Base-by-base conservation (phyloP, 2,888 invertebrate genomes). In the Osedax fenrisi region DNA sequence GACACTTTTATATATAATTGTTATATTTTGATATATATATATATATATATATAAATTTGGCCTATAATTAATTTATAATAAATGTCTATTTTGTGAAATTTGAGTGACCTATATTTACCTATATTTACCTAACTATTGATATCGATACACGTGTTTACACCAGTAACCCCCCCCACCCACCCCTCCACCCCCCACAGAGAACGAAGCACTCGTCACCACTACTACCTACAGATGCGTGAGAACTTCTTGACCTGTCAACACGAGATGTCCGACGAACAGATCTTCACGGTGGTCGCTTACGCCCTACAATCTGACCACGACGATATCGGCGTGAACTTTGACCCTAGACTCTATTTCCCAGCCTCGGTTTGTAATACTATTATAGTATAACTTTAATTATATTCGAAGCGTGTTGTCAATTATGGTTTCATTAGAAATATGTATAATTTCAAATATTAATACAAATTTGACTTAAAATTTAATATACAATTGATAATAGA, bases 151-250 rank as follows among this genome's bases (percentile, higher is more conserved):
- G 17, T 41, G 41, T 41, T 10, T 10, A 41, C 41, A 17, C 5
- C 41, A 10, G 10, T 5, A 5, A 10, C 5, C 41, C 41, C 41
- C 41, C 41, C 17, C 41, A 10, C 41, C 41, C 5, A 41, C 17
- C 41, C 41, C 41, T 41, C 17, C 10, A 5, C 41, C 17, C 5
- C 41, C 41, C 26, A 13, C 80, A 84, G 89, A 86, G 94, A 95
- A 87, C 92, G 92, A 82, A 89, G 91, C 80, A 92, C 94, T 74
- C 88, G 93, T 76, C 92, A 92, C 84, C 90, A 94, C 83, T 97
- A 96, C 86, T 97, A 94, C 86, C 88, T 92, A 81, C 96, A 97
- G 87, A 87, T 97, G 83, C 90, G 92, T 78, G 90, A 92, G 86
- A 97, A 97, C 86, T 87, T 89, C 76, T 85, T 88, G 76, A 78